phyloP scores from a whole-genome alignment of 2,113 vertebrate genomes.

The Mellivora capensis region DNA sequence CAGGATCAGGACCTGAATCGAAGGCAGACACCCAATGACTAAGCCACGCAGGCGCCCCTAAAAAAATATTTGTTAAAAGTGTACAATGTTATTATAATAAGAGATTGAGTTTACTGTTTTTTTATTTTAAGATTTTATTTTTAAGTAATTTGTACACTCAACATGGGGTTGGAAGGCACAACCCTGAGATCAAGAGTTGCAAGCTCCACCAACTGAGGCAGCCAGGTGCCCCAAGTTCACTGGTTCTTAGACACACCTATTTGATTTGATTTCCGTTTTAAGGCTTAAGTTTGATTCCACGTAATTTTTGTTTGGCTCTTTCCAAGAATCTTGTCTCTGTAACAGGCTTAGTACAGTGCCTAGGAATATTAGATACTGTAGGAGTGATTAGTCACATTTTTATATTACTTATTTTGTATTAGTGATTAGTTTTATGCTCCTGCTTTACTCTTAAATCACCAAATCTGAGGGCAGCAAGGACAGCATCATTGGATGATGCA shows the following conservation, averaged over 20 bases:
- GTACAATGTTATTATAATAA: no score
- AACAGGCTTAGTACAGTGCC: neutral
- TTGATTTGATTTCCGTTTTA: slow-evolving; percentile 37
- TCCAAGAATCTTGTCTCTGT: neutral
- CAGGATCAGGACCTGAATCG: no score
- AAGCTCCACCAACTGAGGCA: neutral
- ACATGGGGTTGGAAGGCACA: neutral
- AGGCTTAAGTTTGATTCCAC: slow-evolving; percentile 8
- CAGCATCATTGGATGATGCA: neutral
- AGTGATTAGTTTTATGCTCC: neutral
- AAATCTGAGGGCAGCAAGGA: neutral
- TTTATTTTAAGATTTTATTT: neutral
- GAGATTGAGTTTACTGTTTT: no score
- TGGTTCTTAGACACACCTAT: neutral
- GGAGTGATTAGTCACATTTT: neutral
- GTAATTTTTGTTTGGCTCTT: slow-evolving; percentile 18
- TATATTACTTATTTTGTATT: neutral
- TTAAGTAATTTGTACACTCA: neutral
- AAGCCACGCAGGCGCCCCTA: no score
- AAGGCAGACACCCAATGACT: no score
- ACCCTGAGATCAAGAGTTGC: neutral
- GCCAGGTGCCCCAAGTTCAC: neutral
- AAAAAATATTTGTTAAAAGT: no score
- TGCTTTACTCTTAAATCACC: neutral
- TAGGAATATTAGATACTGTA: neutral